Evolutionary conservation across 2,888 invertebrate genomes (phyloP).

Genomic region (Pelosia muscerda): DNA sequence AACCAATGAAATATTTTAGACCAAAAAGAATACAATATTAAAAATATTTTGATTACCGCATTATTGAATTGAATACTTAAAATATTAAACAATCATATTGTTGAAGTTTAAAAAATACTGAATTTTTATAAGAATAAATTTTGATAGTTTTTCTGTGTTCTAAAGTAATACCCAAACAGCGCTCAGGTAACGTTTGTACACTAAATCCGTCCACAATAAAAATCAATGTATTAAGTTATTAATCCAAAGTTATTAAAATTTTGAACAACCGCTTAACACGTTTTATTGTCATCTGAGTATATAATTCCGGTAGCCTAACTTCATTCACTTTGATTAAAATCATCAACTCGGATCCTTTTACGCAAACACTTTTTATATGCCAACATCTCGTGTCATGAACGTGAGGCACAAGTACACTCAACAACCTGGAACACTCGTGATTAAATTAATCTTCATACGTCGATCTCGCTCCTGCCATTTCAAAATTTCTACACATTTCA

Average conservation of each 20-base stretch:
- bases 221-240: too few species aligned
- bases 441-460: conserved; percentile 51
- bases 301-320: conserved; percentile 21
- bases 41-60: not conserved
- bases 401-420: conserved; percentile 35
- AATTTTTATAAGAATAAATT: too few species aligned
- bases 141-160: too few species aligned
- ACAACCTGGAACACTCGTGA: conserved; percentile 37
- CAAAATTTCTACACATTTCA: conserved; percentile 41
- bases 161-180: too few species aligned
- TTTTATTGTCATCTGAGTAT: conserved; percentile 7
- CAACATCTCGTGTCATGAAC: conserved; percentile 41
- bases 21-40: too few species aligned
- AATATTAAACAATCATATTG: not conserved
- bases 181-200: not conserved
- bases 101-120: too few species aligned
- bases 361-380: conserved; percentile 46
- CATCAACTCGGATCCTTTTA: conserved; percentile 37
- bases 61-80: not conserved
- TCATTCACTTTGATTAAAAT: conserved; percentile 44
- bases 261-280: conserved; percentile 1
- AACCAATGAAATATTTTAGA: not conserved
- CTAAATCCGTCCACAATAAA: not conserved
- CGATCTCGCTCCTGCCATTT: conserved; percentile 40
- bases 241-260: conserved; percentile 8